Evolutionary conservation across 2,113 vertebrate species (phyloP).

Genomic region (Hemiprocne comata): DNA sequence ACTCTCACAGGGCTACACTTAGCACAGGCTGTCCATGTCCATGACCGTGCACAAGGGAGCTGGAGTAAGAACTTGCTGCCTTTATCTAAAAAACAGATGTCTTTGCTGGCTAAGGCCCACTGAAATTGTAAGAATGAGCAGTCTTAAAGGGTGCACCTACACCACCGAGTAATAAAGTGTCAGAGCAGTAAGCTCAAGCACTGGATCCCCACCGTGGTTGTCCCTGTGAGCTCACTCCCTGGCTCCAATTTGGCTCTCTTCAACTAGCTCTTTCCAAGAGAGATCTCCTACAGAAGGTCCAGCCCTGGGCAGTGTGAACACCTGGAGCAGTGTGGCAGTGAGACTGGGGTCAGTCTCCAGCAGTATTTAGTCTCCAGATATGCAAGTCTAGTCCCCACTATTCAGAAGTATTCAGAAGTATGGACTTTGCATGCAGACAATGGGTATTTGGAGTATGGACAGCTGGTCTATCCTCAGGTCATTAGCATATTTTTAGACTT

Average conservation of each 20-base stretch:
- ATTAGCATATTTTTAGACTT: neutral
- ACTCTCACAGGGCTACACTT: neutral
- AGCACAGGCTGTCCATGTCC: neutral
- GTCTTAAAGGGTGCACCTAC: neutral
- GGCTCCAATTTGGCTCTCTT: neutral
- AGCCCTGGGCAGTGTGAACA: neutral
- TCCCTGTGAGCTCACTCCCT: neutral
- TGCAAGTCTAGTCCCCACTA: neutral
- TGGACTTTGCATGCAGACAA: neutral
- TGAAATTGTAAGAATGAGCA: neutral
- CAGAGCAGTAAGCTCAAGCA: neutral
- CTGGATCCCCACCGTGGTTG: rapidly evolving
- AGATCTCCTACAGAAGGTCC: neutral
- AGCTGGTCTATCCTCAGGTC: neutral
- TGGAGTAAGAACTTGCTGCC: neutral
- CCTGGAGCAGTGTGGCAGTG: neutral
- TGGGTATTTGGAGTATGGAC: neutral
- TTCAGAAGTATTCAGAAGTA: neutral
- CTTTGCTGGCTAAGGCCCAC: neutral
- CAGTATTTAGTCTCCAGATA: neutral
- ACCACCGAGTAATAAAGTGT: neutral
- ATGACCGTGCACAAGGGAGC: neutral
- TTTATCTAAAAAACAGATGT: neutral
- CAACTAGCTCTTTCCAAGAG: neutral
- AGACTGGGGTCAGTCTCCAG: neutral